These are phyloP conservation scores for Leptura quadrifasciata DNA, from an alignment of 2,888 invertebrate genomes.

Conservation along the genomic window DNA sequence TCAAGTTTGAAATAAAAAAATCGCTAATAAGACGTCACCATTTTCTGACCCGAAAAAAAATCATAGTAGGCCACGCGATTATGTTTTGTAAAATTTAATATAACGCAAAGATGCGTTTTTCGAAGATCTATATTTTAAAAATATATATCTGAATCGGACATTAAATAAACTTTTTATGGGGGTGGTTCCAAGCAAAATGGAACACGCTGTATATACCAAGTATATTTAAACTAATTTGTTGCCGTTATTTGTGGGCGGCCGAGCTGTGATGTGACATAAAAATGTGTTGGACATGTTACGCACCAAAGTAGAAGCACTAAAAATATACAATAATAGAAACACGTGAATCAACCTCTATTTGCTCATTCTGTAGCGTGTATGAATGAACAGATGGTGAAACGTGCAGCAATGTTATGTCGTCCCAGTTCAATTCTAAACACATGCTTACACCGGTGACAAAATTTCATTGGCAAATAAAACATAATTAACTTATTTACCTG, in stretches of 20 bases:
- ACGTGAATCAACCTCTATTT: background rate
- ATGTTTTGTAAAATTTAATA: too few relatives aligned
- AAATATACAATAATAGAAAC: background rate
- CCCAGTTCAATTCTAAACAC: background rate
- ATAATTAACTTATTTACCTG: background rate
- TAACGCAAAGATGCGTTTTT: too few relatives aligned
- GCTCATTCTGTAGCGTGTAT: background rate
- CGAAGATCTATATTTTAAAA: too few relatives aligned
- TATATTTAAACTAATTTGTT: background rate
- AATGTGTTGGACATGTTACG: background rate
- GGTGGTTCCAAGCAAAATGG: too few relatives aligned
- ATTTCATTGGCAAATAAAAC: background rate
- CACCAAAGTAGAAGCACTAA: background rate
- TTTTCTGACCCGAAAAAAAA: too few relatives aligned
- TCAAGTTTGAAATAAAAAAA: too few relatives aligned
- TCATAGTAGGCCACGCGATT: too few relatives aligned
- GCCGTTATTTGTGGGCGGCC: background rate
- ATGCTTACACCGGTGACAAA: background rate
- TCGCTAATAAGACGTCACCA: too few relatives aligned
- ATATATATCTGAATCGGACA: too few relatives aligned
- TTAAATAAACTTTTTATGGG: too few relatives aligned
- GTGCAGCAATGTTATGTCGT: background rate
- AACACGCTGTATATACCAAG: too few relatives aligned
- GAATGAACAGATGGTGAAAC: background rate
- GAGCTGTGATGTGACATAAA: background rate